Conservation (phyloP, 2,797 vertebrate species). For the Sebastes iracundus region DNA sequence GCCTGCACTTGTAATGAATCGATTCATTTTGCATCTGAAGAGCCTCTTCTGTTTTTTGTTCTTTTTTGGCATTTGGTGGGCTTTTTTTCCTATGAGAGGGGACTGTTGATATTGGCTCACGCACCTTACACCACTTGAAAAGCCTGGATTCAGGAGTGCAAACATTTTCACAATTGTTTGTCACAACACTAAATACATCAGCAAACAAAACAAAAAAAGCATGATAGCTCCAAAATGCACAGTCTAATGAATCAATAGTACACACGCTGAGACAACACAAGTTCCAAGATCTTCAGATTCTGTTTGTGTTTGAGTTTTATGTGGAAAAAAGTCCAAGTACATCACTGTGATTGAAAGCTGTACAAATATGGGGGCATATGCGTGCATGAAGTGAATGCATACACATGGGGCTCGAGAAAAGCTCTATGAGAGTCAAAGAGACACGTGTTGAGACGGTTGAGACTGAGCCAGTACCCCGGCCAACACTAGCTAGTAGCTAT, state of each 20-base stretch:
- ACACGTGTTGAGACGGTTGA: conserved; percentile 46
- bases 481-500: conserved; percentile 39
- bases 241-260: not conserved
- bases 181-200: not conserved
- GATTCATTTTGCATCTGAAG: not conserved
- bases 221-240: not conserved
- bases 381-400: not conserved
- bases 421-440: conserved; percentile 29
- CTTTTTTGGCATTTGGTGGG: not conserved
- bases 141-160: not conserved
- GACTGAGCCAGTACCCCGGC: conserved; percentile 26
- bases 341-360: not conserved
- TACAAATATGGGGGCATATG: not conserved
- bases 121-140: not conserved
- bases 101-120: not conserved
- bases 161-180: not conserved
- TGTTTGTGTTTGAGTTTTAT: not conserved
- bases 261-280: not conserved
- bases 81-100: not conserved
- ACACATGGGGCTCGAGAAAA: not conserved
- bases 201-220: not conserved
- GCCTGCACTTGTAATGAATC: not conserved
- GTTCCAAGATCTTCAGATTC: not conserved
- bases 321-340: not conserved
- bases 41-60: not conserved